Conservation (phyloP, 1,140 invertebrate species). For the Odontomachus brunneus region DNA sequence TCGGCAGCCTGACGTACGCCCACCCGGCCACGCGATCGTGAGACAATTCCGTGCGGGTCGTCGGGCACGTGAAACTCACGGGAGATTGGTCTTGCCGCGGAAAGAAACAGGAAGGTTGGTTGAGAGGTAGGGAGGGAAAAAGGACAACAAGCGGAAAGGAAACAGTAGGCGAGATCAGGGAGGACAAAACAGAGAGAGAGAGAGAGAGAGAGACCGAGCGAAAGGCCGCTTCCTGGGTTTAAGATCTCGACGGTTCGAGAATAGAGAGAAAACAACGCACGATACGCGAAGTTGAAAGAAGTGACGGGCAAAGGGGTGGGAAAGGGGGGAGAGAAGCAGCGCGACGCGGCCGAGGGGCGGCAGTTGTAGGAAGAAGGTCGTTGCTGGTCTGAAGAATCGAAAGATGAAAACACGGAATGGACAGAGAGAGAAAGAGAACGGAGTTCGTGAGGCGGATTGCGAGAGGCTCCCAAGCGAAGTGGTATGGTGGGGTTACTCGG, state of each 20-base stretch:
- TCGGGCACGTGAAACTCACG: conserved; percentile 55
- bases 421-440: neutral
- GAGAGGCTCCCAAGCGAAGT: neutral
- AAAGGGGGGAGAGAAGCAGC: too few species aligned
- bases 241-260: conserved; percentile 44
- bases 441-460: neutral
- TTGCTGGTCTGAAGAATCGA: conserved; percentile 22
- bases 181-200: too few species aligned
- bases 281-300: conserved; percentile 32
- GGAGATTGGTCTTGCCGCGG: conserved; percentile 42
- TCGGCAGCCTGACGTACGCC: conserved; percentile 13
- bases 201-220: neutral
- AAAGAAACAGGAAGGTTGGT: neutral
- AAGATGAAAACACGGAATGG: conserved; percentile 16
- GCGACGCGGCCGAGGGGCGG: neutral
- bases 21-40: conserved; percentile 54
- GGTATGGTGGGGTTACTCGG: neutral
- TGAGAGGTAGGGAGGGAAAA: too few species aligned
- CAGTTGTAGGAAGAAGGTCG: neutral
- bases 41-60: conserved; percentile 67
- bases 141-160: conserved; percentile 9
- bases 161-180: neutral
- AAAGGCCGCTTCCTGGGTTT: conserved; percentile 43
- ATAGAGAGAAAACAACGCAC: conserved; percentile 49
- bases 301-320: neutral